Conservation (phyloP, 1,140 invertebrate genomes). For the Drosophila kepulauana region DNA sequence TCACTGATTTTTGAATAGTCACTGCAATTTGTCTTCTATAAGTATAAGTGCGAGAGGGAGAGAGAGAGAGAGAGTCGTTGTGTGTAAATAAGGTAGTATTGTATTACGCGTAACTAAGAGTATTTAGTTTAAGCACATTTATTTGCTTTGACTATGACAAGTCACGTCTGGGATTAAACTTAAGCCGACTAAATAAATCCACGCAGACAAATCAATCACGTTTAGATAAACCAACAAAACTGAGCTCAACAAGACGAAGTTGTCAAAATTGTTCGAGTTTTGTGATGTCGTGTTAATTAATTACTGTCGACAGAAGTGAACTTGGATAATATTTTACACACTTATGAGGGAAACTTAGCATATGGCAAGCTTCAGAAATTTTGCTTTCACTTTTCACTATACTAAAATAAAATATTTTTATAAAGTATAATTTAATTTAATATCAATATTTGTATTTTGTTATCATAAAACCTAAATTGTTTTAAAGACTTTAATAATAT, state of each 20-base stretch:
- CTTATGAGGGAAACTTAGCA: too few species aligned
- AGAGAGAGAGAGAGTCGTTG: too few species aligned
- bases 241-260: background rate
- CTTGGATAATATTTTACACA: too few species aligned
- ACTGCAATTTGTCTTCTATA: constrained; percentile 24
- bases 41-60: background rate
- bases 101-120: constrained; percentile 6
- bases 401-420: too few species aligned
- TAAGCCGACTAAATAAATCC: background rate
- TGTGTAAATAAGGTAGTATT: background rate
- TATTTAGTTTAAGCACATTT: background rate
- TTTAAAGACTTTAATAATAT: too few species aligned
- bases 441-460: too few species aligned
- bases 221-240: background rate
- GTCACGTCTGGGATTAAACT: background rate
- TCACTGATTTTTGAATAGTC: constrained; percentile 42
- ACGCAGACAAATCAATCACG: background rate
- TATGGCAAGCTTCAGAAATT: too few species aligned
- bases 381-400: too few species aligned
- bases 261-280: background rate
- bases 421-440: too few species aligned
- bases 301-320: too few species aligned
- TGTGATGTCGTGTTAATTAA: background rate
- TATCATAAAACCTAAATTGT: too few species aligned
- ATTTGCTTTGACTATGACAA: background rate